A percentile compares a stretch with the other conserved stretches of the same genome.
phyloP scores from a whole-genome alignment of 92 coral and sea anemone species.

The Siderastrea radians region DNA sequence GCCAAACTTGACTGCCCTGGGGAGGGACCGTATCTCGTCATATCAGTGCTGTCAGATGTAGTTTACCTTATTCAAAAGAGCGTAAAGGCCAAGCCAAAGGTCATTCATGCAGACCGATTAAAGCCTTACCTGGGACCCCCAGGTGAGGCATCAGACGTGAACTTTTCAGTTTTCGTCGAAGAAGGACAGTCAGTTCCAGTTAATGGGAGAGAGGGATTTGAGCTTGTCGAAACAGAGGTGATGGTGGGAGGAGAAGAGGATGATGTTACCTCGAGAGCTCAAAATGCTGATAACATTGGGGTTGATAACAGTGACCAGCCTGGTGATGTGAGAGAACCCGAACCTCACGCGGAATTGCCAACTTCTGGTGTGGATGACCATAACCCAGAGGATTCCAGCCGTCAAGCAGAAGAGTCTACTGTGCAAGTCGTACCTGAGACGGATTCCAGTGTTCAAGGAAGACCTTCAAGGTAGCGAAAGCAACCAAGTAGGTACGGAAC shows the following conservation, averaged over 20 bases:
- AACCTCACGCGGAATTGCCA: background rate
- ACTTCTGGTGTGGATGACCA: slow-evolving; percentile 1
- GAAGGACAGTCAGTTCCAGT: slow-evolving; percentile 20
- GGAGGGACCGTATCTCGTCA: slow-evolving; percentile 59
- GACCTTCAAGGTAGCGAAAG: slow-evolving; percentile 25
- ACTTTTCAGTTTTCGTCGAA: slow-evolving; percentile 14
- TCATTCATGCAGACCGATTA: slow-evolving; percentile 55
- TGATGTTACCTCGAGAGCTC: slow-evolving; percentile 28
- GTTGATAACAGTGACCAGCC: slow-evolving; percentile 15
- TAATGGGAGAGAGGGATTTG: slow-evolving; percentile 15
- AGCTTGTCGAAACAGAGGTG: background rate
- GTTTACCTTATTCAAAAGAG: slow-evolving; percentile 45
- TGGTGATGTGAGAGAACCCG: slow-evolving; percentile 12
- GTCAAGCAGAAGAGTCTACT: background rate
- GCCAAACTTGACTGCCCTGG: slow-evolving; percentile 54
- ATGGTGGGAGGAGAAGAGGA: background rate
- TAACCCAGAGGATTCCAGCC: slow-evolving; percentile 1
- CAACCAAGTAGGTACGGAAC: slow-evolving; percentile 35
- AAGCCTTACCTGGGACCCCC: slow-evolving; percentile 25
- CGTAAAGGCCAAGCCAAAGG: slow-evolving; percentile 41
- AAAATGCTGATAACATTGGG: slow-evolving; percentile 30
- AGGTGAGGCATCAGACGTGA: slow-evolving; percentile 17
- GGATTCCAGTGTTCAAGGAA: background rate
- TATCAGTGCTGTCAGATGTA: slow-evolving; percentile 49
- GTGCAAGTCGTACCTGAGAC: background rate